These are phyloP conservation scores for Upupa epops DNA, from an alignment of 2,113 vertebrate species.

Conservation along the genomic window DNA sequence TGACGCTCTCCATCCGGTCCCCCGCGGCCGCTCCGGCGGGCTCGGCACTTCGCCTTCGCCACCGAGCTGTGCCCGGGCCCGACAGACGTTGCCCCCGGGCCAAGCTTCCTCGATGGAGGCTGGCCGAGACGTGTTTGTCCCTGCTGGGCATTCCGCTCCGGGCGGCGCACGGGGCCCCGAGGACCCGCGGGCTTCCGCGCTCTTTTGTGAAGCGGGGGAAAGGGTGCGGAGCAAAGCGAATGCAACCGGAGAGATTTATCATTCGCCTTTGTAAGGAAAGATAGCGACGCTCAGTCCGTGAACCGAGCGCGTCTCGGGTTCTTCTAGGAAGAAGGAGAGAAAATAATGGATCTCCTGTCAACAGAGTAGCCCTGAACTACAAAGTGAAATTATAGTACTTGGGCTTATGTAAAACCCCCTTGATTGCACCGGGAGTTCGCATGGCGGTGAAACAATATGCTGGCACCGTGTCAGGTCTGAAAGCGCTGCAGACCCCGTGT, in stretches of 20 bases:
- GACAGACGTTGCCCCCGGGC: not conserved
- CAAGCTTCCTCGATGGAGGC: not conserved
- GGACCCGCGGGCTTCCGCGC: not conserved
- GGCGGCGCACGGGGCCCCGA: not conserved
- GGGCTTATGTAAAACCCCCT: not conserved
- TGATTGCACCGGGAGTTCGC: constrained; percentile 30
- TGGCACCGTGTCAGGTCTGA: constrained; percentile 43
- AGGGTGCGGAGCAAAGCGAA: not conserved
- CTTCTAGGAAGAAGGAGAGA: not conserved
- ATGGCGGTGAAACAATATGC: constrained; percentile 39
- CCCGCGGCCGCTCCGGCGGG: not conserved
- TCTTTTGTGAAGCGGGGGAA: not conserved
- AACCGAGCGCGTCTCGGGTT: not conserved
- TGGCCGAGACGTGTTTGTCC: not conserved
- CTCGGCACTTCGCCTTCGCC: not conserved
- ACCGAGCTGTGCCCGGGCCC: not conserved
- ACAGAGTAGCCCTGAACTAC: constrained; percentile 27
- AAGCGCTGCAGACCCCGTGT: constrained; percentile 19
- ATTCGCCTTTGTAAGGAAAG: not conserved
- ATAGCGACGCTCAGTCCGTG: constrained; percentile 1
- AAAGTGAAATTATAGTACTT: constrained; percentile 35
- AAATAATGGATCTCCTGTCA: constrained; percentile 39
- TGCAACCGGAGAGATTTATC: not conserved
- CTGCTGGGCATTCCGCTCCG: not conserved
- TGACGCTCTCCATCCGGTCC: too few species aligned